Conservation (phyloP, 2,113 vertebrate genomes). For the Eretmochelys imbricata region DNA sequence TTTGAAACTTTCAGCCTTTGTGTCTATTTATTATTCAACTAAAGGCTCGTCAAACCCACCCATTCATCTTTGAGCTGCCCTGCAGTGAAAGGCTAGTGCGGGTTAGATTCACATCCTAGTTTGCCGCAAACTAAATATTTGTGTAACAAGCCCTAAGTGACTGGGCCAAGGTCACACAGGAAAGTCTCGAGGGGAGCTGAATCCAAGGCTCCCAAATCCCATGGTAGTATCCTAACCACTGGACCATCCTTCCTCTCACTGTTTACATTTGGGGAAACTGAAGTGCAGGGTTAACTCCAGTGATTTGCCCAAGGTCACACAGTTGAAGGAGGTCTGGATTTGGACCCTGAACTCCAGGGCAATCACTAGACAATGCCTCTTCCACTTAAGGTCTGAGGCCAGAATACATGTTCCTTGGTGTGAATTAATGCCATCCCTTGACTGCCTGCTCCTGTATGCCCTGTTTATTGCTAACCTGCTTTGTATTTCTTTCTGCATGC, state of each 20-base stretch:
- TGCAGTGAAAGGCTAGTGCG: neutral
- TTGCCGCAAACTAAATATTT: neutral
- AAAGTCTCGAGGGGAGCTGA: neutral
- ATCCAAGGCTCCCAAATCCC: neutral
- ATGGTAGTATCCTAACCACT: fast-evolving
- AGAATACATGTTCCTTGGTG: fast-evolving
- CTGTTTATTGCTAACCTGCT: neutral
- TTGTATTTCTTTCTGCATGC: slow-evolving; percentile 24
- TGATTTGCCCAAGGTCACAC: neutral
- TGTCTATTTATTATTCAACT: neutral
- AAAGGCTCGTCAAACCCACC: neutral
- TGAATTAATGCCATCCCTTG: neutral
- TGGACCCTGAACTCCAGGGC: neutral
- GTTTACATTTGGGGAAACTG: neutral
- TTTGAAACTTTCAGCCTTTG: neutral
- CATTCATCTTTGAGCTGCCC: neutral
- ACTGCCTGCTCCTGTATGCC: neutral
- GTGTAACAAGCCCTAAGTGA: neutral
- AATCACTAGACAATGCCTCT: fast-evolving
- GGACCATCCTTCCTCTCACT: neutral
- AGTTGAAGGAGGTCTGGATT: neutral
- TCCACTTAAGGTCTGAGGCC: neutral
- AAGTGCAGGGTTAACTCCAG: neutral
- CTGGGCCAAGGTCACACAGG: neutral
- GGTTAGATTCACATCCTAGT: neutral